A percentile compares a stretch with the other conserved stretches of the same genome.
These are phyloP conservation scores for Stichopus horrens DNA, from an alignment of 53 echinoderm and acorn worm species.

Conservation along the genomic window DNA sequence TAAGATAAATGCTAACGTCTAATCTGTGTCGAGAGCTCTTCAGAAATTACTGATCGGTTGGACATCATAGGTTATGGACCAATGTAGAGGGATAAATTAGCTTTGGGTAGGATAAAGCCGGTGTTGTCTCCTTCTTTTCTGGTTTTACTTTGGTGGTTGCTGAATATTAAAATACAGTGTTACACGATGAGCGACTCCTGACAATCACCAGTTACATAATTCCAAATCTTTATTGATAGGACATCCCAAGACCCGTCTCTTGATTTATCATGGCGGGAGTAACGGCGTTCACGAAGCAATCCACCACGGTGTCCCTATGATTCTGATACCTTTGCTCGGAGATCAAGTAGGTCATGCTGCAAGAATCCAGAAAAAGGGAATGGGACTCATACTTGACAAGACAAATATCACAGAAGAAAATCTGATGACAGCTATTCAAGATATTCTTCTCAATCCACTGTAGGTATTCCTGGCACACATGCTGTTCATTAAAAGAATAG, in stretches of 20 bases:
- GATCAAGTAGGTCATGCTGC: constrained; percentile 11
- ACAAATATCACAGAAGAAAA: constrained; percentile 14
- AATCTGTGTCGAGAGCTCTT: too few relatives aligned
- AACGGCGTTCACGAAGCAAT: constrained; percentile 27
- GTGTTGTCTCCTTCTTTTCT: too few relatives aligned
- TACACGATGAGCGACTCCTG: too few relatives aligned
- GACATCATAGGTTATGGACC: too few relatives aligned
- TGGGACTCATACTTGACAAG: constrained; percentile 14
- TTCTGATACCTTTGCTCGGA: constrained; percentile 20
- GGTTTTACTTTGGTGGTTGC: too few relatives aligned
- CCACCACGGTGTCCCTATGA: constrained; percentile 28
- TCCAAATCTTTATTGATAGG: not conserved
- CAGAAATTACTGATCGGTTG: too few relatives aligned
- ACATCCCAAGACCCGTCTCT: constrained; percentile 30
- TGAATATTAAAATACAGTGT: too few relatives aligned
- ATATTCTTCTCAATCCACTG: constrained; percentile 17
- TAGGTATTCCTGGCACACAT: not conserved
- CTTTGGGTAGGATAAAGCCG: too few relatives aligned
- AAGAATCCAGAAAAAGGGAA: constrained; percentile 3
- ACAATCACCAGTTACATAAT: too few relatives aligned
- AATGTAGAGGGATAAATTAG: too few relatives aligned
- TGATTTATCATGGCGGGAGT: constrained; percentile 34
- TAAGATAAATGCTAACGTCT: too few relatives aligned
- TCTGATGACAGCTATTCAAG: not conserved
- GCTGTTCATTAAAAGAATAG: not conserved